These are phyloP conservation scores for Lepus townsendii DNA, from an alignment of 2,797 vertebrate genomes.

Conservation along the genomic window DNA sequence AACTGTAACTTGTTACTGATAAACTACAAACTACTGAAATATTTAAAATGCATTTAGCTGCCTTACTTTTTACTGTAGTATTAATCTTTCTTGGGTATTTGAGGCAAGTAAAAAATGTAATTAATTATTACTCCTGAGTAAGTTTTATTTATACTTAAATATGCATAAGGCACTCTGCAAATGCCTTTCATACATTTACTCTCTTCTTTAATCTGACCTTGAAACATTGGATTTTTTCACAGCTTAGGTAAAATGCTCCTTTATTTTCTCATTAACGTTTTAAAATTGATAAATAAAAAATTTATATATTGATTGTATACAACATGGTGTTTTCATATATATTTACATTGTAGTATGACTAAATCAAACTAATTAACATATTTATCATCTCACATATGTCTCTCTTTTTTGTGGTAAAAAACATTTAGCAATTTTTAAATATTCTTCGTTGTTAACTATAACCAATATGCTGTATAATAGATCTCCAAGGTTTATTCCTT, in stretches of 20 bases:
- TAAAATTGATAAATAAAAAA: not conserved
- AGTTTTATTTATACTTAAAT: slow-evolving; percentile 5
- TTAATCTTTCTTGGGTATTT: not conserved
- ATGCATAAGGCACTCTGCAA: not conserved
- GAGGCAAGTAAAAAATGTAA: not conserved
- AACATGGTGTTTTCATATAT: not conserved
- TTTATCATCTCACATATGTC: too few species aligned
- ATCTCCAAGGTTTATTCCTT: not conserved
- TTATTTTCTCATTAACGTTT: slow-evolving; percentile 21
- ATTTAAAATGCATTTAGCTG: not conserved
- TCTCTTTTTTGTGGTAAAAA: not conserved
- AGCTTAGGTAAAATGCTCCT: not conserved
- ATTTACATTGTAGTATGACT: not conserved
- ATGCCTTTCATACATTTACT: not conserved
- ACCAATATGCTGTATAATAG: not conserved
- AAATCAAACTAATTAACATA: not conserved
- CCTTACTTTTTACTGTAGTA: not conserved
- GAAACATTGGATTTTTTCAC: not conserved
- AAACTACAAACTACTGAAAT: slow-evolving; percentile 3
- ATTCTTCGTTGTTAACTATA: not conserved
- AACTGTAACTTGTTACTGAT: not conserved
- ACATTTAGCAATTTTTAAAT: not conserved
- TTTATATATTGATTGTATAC: not conserved
- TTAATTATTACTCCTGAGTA: not conserved
- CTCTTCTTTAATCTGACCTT: not conserved